Evolutionary conservation across 92 coral and sea anemone genomes (phyloP).

Genomic region (Phenganax stokvisi): DNA sequence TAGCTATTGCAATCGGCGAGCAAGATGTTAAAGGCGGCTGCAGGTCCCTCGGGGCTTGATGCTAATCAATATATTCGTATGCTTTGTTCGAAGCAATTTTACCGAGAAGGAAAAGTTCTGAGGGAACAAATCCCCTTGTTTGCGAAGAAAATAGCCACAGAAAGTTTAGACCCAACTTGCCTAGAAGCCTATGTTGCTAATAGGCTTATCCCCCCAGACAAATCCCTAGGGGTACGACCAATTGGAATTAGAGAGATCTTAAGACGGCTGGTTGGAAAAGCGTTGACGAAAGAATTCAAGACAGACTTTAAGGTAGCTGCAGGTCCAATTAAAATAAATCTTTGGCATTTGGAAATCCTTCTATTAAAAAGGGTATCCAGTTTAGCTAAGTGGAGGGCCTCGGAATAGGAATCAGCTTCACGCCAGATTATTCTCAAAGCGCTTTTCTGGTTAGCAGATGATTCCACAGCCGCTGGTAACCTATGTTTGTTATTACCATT

Average conservation of each 20-base stretch:
- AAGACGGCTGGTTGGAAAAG: conserved; percentile 12
- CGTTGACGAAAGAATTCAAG: not conserved
- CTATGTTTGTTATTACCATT: not conserved
- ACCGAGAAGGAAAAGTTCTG: conserved; percentile 1
- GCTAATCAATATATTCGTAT: conserved; percentile 17
- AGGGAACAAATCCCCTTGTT: conserved; percentile 6
- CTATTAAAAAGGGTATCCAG: too few species aligned
- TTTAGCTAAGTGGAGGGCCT: too few species aligned
- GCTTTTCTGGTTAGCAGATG: not conserved
- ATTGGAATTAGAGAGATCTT: not conserved
- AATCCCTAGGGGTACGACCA: not conserved
- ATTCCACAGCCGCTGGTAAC: conserved; percentile 7
- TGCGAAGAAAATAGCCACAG: not conserved
- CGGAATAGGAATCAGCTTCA: too few species aligned
- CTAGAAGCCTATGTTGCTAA: not conserved
- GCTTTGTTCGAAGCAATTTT: conserved; percentile 23
- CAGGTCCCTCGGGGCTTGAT: conserved; percentile 20
- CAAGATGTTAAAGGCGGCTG: not conserved
- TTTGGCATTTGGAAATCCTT: too few species aligned
- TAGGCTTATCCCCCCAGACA: not conserved
- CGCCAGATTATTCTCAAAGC: too few species aligned
- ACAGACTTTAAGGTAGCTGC: conserved; percentile 6
- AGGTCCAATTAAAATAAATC: not conserved
- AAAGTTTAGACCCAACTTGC: conserved; percentile 9
- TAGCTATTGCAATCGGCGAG: not conserved